Base-by-base conservation (phyloP, 2,888 invertebrate species). In the Margaritifera margaritifera region DNA sequence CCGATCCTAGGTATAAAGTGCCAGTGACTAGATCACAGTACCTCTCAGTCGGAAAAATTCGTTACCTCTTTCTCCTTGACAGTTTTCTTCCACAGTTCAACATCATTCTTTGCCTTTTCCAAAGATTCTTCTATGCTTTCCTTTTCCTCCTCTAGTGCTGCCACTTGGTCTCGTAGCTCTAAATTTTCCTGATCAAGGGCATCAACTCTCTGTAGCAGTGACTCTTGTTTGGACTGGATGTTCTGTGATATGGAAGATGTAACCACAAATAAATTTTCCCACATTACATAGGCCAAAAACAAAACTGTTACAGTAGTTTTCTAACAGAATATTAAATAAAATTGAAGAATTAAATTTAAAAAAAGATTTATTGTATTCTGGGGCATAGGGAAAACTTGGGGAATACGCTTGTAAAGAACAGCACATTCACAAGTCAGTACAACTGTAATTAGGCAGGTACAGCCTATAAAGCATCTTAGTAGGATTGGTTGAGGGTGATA, bases 171-270 rank as follows among this genome's bases (percentile, higher is more conserved):
- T 62, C 80, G 78, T 42, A 89, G 76, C 18, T 82, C 83, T 59
- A 80, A 80, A 63, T 88, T 88, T 67, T 89, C 88, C 62, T 80
- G 77, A 64, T 84, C 86, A 62, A 88, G 74, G 15, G 75, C 74
- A 55, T 84, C 84, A 25, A 89, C 78, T 25, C 85, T 74, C 59
- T 81, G 71, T 42, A 87, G 68, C 68, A 88, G 69, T 0, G 79
- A 68, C 15, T 82, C 85, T 63, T 89, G 88, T 66, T 88, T 89
- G 2, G 84, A 78, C 69, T 88, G 86, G 15, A 88, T 71, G 51
- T 84, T 82, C 89, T 89, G 78, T 22, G 70, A 59, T 3, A 42
- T 15, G 2, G 2, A 42, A 42, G 42, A 11, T 15, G 42, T 42
- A 55, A 27, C 22, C n/a, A 22, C 25, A 24, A 54, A 67, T 42